phyloP scores from a whole-genome alignment of 2,113 vertebrate genomes.

The Fregetta grallaria region DNA sequence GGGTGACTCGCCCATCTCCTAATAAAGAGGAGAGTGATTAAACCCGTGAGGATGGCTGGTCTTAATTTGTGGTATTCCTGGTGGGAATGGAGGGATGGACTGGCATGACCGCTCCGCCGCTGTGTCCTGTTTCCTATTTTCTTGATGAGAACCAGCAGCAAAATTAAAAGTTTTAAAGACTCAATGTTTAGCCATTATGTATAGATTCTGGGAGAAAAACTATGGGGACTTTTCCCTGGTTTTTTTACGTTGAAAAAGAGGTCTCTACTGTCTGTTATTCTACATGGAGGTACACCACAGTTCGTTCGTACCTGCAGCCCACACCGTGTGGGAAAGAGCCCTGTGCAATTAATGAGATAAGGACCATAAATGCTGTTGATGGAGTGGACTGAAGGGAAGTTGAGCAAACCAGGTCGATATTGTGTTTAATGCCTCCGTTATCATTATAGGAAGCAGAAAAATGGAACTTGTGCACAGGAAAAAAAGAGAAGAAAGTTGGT shows the following conservation, averaged over 20 bases:
- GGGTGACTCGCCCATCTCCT: neutral
- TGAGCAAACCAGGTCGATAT: neutral
- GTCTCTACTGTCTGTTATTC: neutral
- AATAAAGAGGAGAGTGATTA: neutral
- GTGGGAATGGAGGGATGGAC: neutral
- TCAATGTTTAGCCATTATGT: fast-evolving
- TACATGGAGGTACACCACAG: fast-evolving
- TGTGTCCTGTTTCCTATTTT: neutral
- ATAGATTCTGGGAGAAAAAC: neutral
- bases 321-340: neutral
- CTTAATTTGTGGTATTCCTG: neutral
- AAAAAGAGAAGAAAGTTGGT: constrained; percentile 36
- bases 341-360: neutral
- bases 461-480: neutral
- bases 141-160: neutral
- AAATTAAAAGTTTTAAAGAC: neutral
- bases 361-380: neutral
- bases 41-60: neutral
- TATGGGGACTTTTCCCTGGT: fast-evolving
- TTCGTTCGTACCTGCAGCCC: neutral
- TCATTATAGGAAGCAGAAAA: constrained; percentile 43
- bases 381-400: neutral
- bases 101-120: fast-evolving
- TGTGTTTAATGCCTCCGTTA: neutral
- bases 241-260: neutral